Conservation (phyloP, 2,888 invertebrate genomes). For the Drosophila putrida region DNA sequence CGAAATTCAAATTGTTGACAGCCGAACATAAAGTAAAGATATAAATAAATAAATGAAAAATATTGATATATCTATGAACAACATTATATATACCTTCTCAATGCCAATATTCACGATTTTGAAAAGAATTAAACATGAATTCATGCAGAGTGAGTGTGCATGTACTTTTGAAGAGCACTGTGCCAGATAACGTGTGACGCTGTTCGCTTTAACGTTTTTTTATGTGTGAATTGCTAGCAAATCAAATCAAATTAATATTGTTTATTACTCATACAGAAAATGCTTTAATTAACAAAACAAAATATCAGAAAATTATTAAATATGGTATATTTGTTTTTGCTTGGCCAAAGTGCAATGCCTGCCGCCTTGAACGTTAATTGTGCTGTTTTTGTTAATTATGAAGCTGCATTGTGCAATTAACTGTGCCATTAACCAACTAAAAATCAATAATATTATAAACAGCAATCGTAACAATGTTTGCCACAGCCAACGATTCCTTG, state of each 20-base stretch:
- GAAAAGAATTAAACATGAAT: slow-evolving; percentile 73
- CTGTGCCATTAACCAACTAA: slow-evolving; percentile 42
- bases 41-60: slow-evolving; percentile 7
- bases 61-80: slow-evolving; percentile 6
- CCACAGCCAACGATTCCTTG: slow-evolving; percentile 68
- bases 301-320: slow-evolving; percentile 9
- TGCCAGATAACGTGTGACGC: slow-evolving; percentile 57
- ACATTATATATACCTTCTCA: slow-evolving; percentile 14
- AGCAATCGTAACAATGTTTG: slow-evolving; percentile 61
- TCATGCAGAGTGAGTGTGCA: slow-evolving; percentile 73
- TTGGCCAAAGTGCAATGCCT: slow-evolving; percentile 60
- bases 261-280: slow-evolving; percentile 38
- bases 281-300: slow-evolving; percentile 60
- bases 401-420: slow-evolving; percentile 53
- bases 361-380: slow-evolving; percentile 56
- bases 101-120: slow-evolving; percentile 63
- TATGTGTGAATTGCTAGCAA: slow-evolving; percentile 40
- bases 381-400: slow-evolving; percentile 48
- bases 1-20: slow-evolving; percentile 20
- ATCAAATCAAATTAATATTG: slow-evolving; percentile 58
- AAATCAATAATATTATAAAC: slow-evolving; percentile 48
- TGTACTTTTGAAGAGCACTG: slow-evolving; percentile 52
- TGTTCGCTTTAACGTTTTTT: slow-evolving; percentile 28
- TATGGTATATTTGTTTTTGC: slow-evolving; percentile 6
- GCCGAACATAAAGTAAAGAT: slow-evolving; percentile 9